phyloP scores from a whole-genome alignment of 1,140 invertebrate species.

The Drosophila kohkoa region DNA sequence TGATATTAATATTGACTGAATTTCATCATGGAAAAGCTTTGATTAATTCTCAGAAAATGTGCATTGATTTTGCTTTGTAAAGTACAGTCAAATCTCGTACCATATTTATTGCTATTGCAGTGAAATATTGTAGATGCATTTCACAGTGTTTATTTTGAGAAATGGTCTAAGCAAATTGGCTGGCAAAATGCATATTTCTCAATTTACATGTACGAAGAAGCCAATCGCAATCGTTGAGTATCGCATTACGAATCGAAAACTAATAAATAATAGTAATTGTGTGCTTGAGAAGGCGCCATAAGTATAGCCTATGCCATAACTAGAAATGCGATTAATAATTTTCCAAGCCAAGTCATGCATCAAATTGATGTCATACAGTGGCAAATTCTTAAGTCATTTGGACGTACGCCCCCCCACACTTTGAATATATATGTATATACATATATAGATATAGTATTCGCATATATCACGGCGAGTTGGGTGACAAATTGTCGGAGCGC shows the following conservation, averaged over 20 bases:
- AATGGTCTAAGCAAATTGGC: not conserved
- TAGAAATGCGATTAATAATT: slow-evolving; percentile 30
- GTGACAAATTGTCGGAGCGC: slow-evolving; percentile 67
- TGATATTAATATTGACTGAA: not conserved
- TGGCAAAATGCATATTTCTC: not conserved
- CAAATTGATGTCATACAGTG: slow-evolving; percentile 75
- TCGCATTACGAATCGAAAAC: slow-evolving; percentile 13
- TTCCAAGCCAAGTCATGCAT: slow-evolving; percentile 58
- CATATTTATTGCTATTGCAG: not conserved
- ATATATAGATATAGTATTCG: slow-evolving; percentile 5
- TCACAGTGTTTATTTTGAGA: slow-evolving; percentile 1
- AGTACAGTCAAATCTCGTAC: not conserved
- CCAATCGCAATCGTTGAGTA: not conserved
- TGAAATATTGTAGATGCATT: not conserved
- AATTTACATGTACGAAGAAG: slow-evolving; percentile 6
- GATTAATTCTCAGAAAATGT: not conserved
- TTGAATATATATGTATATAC: not conserved
- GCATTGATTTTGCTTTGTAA: not conserved
- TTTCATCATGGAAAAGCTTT: not conserved
- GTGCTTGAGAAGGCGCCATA: slow-evolving; percentile 1
- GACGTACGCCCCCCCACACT: slow-evolving; percentile 13
- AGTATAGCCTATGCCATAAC: slow-evolving; percentile 16
- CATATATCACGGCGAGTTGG: slow-evolving; percentile 22
- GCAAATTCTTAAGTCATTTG: slow-evolving; percentile 69
- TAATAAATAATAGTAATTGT: slow-evolving; percentile 27